phyloP scores from a whole-genome alignment of 2,797 vertebrate species.

The Melanotaenia trifasciata region DNA sequence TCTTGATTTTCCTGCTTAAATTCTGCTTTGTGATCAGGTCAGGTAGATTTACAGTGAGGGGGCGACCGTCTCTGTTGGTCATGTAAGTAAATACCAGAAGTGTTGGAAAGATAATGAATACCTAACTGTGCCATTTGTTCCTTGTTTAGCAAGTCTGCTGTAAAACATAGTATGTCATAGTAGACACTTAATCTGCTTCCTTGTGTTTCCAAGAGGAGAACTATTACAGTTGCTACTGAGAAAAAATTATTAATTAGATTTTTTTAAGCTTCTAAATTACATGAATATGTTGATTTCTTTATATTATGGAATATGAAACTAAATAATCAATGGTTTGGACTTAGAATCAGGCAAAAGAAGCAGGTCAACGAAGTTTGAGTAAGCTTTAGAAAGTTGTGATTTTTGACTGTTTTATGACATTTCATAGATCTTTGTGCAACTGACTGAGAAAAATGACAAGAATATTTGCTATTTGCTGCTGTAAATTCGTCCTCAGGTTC shows the following conservation, averaged over 20 bases:
- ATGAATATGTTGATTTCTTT: constrained; percentile 10
- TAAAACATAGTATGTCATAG: constrained; percentile 54
- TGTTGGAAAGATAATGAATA: constrained; percentile 2
- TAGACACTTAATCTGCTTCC: constrained; percentile 39
- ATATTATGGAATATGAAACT: not conserved
- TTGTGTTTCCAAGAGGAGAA: not conserved
- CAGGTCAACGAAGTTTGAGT: constrained; percentile 6
- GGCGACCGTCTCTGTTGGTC: constrained; percentile 38
- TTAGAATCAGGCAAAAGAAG: constrained; percentile 6
- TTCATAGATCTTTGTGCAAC: not conserved
- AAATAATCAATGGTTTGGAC: constrained; percentile 10
- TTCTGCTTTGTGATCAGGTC: constrained; percentile 31
- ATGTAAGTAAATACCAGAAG: constrained; percentile 37
- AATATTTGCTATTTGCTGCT: not conserved
- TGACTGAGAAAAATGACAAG: constrained; percentile 4
- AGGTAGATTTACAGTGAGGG: constrained; percentile 16
- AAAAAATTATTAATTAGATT: constrained; percentile 31
- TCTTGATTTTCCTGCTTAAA: constrained; percentile 26
- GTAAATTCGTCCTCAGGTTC: constrained; percentile 43
- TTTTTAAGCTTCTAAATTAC: constrained; percentile 23
- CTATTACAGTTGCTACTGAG: constrained; percentile 28
- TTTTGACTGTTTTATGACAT: constrained; percentile 3
- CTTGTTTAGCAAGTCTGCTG: not conserved
- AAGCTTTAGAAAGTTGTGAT: constrained; percentile 14
- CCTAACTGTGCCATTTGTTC: not conserved